A percentile compares a stretch with the other conserved stretches of the same genome.
Evolutionary conservation across 23 tunicate species (phyloP).

Genomic region (Diplosoma virens): DNA sequence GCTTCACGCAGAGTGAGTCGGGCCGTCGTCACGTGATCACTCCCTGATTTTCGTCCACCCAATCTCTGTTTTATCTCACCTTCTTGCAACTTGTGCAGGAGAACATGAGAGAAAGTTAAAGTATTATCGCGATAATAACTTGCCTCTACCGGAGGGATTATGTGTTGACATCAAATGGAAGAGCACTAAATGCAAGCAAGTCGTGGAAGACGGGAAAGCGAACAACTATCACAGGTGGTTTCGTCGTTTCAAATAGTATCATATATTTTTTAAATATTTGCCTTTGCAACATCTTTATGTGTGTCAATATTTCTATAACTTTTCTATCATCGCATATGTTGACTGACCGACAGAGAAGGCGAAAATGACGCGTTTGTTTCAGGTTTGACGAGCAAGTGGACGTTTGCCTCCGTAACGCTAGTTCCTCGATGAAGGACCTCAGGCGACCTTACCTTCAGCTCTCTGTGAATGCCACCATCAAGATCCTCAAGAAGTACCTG

Average conservation of each 20-base stretch:
- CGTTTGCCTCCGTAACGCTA: constrained; percentile 45
- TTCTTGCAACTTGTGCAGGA: constrained; percentile 3
- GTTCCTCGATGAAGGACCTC: constrained; percentile 39
- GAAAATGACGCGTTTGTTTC: neutral
- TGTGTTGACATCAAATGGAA: neutral
- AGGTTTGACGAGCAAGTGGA: constrained; percentile 84
- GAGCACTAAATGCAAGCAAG: neutral
- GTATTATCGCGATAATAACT: constrained; percentile 25
- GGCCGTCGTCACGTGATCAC: no score
- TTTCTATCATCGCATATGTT: no score
- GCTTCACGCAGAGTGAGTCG: constrained; percentile 28
- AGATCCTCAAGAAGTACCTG: constrained; percentile 71
- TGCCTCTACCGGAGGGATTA: constrained; percentile 32
- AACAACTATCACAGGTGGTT: constrained; percentile 55
- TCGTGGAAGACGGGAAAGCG: constrained; percentile 45
- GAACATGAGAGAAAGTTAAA: constrained; percentile 32
- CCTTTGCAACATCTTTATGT: no score
- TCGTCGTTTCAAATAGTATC: no score
- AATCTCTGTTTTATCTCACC: no score
- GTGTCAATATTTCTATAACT: no score
- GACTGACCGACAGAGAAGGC: no score
- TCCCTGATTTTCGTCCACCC: no score
- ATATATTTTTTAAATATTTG: no score
- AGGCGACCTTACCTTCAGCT: constrained; percentile 70
- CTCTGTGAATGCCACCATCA: constrained; percentile 79